Conservation (phyloP, 2,888 invertebrate species). For the Agonopterix alstromeriana region DNA sequence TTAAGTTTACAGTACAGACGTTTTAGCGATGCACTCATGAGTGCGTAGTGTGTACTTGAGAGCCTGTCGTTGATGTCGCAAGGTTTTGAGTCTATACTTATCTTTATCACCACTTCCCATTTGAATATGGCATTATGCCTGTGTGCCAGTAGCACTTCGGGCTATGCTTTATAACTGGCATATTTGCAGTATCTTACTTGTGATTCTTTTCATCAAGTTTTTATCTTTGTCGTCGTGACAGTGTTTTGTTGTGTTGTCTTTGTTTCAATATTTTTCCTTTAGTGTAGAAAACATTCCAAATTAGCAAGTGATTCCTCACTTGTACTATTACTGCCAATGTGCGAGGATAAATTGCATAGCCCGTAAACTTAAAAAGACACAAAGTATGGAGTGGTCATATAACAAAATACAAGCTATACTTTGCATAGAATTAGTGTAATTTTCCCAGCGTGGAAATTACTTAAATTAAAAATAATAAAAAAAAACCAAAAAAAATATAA, state of each 20-base stretch:
- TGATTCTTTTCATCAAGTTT: constrained; percentile 33
- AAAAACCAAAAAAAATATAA: constrained; percentile 41
- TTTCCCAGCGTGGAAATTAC: constrained; percentile 84
- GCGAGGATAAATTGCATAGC: constrained; percentile 74
- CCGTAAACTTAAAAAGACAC: constrained; percentile 66
- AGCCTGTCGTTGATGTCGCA: constrained; percentile 54
- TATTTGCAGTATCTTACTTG: constrained; percentile 70
- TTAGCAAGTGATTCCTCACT: constrained; percentile 50
- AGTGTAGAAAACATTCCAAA: constrained; percentile 13
- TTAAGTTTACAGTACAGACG: constrained; percentile 2
- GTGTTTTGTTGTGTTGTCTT: constrained; percentile 10
- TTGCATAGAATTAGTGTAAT: constrained; percentile 95
- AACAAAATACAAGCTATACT: constrained; percentile 89
- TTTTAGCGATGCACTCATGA: constrained; percentile 11
- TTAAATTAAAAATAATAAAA: constrained; percentile 42
- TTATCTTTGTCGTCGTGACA: constrained; percentile 1
- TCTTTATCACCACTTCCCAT: constrained; percentile 66
- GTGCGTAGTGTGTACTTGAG: constrained; percentile 24
- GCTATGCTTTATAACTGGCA: constrained; percentile 76
- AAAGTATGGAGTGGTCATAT: constrained; percentile 76
- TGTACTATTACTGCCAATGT: constrained; percentile 69
- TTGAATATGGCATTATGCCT: constrained; percentile 57
- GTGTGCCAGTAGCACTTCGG: constrained; percentile 65
- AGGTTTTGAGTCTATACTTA: constrained; percentile 59
- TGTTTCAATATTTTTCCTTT: constrained; percentile 11